Evolutionary conservation across 2,797 vertebrate genomes (phyloP).

Genomic region (Hippocampus kuda): DNA sequence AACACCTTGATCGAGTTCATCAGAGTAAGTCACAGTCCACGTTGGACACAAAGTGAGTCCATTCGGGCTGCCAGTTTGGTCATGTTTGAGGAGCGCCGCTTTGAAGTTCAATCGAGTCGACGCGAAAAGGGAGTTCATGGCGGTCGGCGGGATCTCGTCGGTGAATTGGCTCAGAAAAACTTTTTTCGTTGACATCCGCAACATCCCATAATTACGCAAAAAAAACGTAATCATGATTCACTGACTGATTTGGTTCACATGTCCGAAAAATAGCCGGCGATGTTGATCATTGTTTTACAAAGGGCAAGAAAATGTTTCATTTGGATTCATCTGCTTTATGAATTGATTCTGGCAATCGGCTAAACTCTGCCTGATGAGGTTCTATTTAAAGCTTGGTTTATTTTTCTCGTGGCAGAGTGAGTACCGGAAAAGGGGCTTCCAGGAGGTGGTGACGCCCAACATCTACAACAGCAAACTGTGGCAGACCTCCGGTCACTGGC

Average conservation of each 20-base stretch:
- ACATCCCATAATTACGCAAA: no score
- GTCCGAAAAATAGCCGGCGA: no score
- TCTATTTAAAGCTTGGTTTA: background rate
- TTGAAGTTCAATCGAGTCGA: background rate
- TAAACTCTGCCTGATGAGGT: background rate
- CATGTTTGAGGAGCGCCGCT: background rate
- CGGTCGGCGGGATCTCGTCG: no score
- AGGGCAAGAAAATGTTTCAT: no score
- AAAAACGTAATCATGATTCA: no score
- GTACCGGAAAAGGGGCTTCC: conserved; percentile 88
- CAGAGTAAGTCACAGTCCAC: conserved; percentile 70
- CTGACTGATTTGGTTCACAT: no score
- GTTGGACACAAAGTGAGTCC: conserved; percentile 11
- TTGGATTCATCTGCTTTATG: no score
- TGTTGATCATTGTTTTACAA: no score
- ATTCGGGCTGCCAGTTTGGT: background rate
- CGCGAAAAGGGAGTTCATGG: background rate
- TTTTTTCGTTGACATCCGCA: no score
- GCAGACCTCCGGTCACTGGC: conserved; percentile 96
- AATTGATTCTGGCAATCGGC: no score
- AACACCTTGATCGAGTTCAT: conserved; percentile 87
- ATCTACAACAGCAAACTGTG: conserved; percentile 96
- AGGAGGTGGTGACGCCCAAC: conserved; percentile 93
- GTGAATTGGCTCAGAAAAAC: no score
- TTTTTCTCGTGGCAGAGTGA: conserved; percentile 69